Evolutionary conservation across 2,797 vertebrate genomes (phyloP).

Genomic region (Sandelia bainsii): DNA sequence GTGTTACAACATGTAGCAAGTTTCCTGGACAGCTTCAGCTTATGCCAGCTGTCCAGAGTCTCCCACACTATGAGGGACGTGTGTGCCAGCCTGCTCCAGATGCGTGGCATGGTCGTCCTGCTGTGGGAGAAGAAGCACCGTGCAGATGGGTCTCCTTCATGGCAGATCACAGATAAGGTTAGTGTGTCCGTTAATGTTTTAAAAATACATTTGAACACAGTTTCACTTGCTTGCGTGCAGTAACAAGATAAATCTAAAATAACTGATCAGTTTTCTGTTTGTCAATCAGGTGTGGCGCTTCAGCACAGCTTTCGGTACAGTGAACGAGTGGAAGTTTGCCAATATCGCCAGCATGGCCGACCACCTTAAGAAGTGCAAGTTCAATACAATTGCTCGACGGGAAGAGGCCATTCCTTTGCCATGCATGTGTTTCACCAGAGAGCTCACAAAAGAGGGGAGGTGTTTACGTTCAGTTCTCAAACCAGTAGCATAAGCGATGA

Average conservation of each 20-base stretch:
- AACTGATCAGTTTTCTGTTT: background rate
- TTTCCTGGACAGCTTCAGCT: constrained; percentile 96
- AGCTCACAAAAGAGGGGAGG: constrained; percentile 96
- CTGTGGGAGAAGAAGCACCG: constrained; percentile 93
- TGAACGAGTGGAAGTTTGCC: constrained; percentile 98
- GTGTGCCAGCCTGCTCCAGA: constrained; percentile 94
- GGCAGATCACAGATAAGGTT: constrained; percentile 98
- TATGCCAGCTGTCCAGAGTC: constrained; percentile 95
- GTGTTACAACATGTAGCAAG: constrained; percentile 94
- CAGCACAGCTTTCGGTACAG: constrained; percentile 98
- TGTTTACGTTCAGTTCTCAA: constrained; percentile 96
- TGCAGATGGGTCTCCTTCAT: constrained; percentile 89
- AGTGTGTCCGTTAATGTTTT: constrained; percentile 9
- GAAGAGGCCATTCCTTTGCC: constrained; percentile 96
- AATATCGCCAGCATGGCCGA: constrained; percentile 99
- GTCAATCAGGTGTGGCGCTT: constrained; percentile 93
- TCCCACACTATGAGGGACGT: constrained; percentile 96
- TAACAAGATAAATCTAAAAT: background rate
- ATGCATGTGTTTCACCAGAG: constrained; percentile 98
- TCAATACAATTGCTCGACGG: constrained; percentile 90
- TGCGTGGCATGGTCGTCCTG: constrained; percentile 97
- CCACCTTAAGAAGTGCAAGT: constrained; percentile 97
- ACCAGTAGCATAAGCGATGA: constrained; percentile 89
- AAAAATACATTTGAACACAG: background rate
- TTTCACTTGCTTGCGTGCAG: background rate